Evolutionary conservation across 1,140 invertebrate species (phyloP).

Genomic region (Drosophila tani): DNA sequence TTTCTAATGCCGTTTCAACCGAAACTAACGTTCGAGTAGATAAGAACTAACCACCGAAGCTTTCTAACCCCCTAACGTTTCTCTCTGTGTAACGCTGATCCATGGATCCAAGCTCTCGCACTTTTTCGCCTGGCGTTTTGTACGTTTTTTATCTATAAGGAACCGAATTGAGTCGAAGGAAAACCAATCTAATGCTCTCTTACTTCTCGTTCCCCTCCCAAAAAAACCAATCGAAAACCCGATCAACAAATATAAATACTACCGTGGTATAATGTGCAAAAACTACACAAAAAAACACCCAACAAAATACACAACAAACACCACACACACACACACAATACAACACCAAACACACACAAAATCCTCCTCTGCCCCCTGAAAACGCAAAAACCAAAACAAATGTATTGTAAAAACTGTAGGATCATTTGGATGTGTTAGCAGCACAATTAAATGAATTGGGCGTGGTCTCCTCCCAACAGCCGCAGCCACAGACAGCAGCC

Average conservation of each 20-base stretch:
- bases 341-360: slow-evolving; percentile 32
- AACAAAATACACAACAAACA: slow-evolving; percentile 27
- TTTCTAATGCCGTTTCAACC: slow-evolving; percentile 54
- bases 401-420: slow-evolving; percentile 87
- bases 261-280: slow-evolving; percentile 71
- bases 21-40: slow-evolving; percentile 25
- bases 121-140: slow-evolving; percentile 49
- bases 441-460: slow-evolving; percentile 97
- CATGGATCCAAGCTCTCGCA: slow-evolving; percentile 36
- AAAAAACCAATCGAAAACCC: slow-evolving; percentile 39
- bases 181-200: slow-evolving; percentile 84
- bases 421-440: slow-evolving; percentile 94
- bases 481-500: slow-evolving; percentile 78
- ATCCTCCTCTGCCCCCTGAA: slow-evolving; percentile 66
- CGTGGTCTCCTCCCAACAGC: slow-evolving; percentile 88
- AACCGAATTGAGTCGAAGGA: slow-evolving; percentile 49
- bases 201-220: slow-evolving; percentile 73
- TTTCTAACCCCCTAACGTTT: slow-evolving; percentile 22
- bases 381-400: slow-evolving; percentile 40
- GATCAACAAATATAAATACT: slow-evolving; percentile 39
- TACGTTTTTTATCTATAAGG: slow-evolving; percentile 61
- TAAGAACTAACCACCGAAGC: slow-evolving; percentile 51
- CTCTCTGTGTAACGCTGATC: slow-evolving; percentile 20
- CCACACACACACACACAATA: slow-evolving; percentile 41
- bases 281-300: slow-evolving; percentile 42